phyloP scores from a whole-genome alignment of 2,113 vertebrate genomes.

The Nannobrachium achirus region DNA sequence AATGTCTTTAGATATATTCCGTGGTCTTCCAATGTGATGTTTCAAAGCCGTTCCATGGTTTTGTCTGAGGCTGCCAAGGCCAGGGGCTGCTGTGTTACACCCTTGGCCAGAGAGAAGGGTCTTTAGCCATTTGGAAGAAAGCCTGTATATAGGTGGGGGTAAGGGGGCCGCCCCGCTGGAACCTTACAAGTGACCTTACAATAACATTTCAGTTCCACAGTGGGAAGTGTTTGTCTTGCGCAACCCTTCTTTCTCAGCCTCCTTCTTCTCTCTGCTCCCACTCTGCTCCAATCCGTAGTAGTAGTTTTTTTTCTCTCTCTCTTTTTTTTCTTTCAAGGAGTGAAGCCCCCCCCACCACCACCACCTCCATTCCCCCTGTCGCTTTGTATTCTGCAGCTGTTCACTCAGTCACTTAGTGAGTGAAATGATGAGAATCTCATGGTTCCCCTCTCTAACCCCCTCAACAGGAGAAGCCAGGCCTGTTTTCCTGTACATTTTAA shows the following conservation, averaged over 20 bases:
- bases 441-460: slow-evolving; percentile 38
- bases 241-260: slow-evolving; percentile 37
- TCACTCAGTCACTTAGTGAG: slow-evolving; percentile 69
- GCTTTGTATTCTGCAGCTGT: slow-evolving; percentile 69
- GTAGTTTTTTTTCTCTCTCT: slow-evolving; percentile 29
- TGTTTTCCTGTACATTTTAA: slow-evolving; percentile 50
- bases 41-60: not conserved
- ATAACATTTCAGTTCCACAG: slow-evolving; percentile 69
- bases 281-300: not conserved
- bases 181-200: slow-evolving; percentile 72
- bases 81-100: slow-evolving; percentile 43
- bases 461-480: slow-evolving; percentile 54
- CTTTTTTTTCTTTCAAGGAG: slow-evolving; percentile 48
- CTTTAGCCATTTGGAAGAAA: slow-evolving; percentile 26
- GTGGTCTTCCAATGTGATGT: not conserved
- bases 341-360: slow-evolving; percentile 20
- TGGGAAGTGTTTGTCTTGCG: slow-evolving; percentile 71
- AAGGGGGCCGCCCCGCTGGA: slow-evolving; percentile 45
- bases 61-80: not conserved
- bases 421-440: slow-evolving; percentile 69
- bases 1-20: slow-evolving; percentile 25
- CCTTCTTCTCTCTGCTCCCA: not conserved
- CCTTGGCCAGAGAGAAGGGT: slow-evolving; percentile 27
- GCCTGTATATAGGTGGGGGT: slow-evolving; percentile 37
- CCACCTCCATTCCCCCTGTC: not conserved